Base-by-base conservation (phyloP, 2,888 invertebrate species). In the Sminthurides aquaticus region DNA sequence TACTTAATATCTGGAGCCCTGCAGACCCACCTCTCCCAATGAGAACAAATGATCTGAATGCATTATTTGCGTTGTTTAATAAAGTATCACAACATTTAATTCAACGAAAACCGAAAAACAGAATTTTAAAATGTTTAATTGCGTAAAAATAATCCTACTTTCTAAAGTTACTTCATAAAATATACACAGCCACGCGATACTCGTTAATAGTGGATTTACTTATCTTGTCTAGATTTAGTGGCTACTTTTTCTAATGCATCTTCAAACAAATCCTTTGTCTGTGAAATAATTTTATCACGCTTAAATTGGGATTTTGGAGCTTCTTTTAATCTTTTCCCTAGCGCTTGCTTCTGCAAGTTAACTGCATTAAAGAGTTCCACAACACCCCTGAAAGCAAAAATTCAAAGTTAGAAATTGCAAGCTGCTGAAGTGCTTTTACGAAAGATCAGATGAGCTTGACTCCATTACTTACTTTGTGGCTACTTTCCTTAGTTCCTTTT, bases 401-500 rank as follows among this genome's bases (percentile, higher is more conserved):
- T 20, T 49, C 34, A 20, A 60, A 56, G 20, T 52, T 52, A 15
- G 5, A 26, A n/a, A n/a, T n/a, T n/a, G n/a, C n/a, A n/a, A n/a
- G 48, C 48, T 15, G 48, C 48, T 15, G 8, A 15, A 43, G 15
- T 43, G 15, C 48, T 15, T 8, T 15, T 15, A 15, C 15, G 18
- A 8, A 49, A 49, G 18, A 24, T 24, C 18, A 3, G 26, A 24
- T 55, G 52, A n/a, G n/a, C n/a, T n/a, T n/a, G n/a, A n/a, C n/a
- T n/a, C n/a, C 52, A 15, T 52, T 28, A 73, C 73, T 77, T 78
- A 83, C 84, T 80, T 82, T 48, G 92, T 94, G 11, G 92, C 93
- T 75, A 93, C 89, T 82, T 88, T 91, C 43, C 87, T 81, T 57
- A 95, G 78, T 64, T 84, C 80, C 73, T 85, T 84, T 79, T 95